These are phyloP conservation scores for Aphelenchoides besseyi DNA, from an alignment of 1,140 invertebrate species.

Conservation along the genomic window DNA sequence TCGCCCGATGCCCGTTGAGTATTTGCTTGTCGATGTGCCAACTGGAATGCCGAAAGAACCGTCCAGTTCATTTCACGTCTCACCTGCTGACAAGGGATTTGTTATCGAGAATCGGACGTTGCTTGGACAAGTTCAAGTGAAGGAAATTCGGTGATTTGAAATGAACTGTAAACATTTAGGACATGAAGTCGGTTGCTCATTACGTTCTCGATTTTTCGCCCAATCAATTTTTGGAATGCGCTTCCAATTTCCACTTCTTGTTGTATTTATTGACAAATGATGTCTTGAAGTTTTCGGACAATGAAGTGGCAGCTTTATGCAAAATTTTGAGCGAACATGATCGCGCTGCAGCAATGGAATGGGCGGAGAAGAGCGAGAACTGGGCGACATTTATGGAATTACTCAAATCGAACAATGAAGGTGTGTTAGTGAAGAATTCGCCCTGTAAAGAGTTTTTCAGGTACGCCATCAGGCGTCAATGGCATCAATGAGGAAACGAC, in stretches of 20 bases:
- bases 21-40: constrained; percentile 90
- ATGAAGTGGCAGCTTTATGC: constrained; percentile 43
- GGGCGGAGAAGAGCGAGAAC: constrained; percentile 44
- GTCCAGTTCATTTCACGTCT: constrained; percentile 39
- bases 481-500: neutral
- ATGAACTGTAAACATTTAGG: constrained; percentile 36
- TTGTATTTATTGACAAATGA: constrained; percentile 58
- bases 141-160: neutral
- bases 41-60: constrained; percentile 76
- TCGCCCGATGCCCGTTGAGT: constrained; percentile 91
- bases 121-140: constrained; percentile 50
- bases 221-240: constrained; percentile 54
- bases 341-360: constrained; percentile 42
- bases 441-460: constrained; percentile 14
- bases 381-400: constrained; percentile 50
- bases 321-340: constrained; percentile 38
- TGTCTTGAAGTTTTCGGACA: constrained; percentile 42
- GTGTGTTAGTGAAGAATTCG: neutral
- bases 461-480: constrained; percentile 5
- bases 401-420: constrained; percentile 19
- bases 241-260: constrained; percentile 60
- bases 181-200: constrained; percentile 31
- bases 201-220: constrained; percentile 43
- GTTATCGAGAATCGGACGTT: constrained; percentile 53
- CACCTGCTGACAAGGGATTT: constrained; percentile 30